Evolutionary conservation across 2,888 invertebrate genomes (phyloP).

Genomic region (Agrilus cyanescens): DNA sequence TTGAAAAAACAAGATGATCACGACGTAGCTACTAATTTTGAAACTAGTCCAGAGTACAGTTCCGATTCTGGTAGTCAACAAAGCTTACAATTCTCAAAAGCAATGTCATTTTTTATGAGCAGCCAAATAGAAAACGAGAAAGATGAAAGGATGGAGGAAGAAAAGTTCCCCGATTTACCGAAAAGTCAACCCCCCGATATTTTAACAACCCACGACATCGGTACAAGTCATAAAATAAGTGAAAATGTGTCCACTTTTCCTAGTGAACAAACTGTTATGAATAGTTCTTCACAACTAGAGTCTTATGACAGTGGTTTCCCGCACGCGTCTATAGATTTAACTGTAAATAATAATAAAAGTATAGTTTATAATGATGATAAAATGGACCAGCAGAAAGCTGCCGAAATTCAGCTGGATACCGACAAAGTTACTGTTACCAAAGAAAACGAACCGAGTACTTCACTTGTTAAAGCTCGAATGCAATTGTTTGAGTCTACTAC

Average conservation of each 20-base stretch:
- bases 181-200: constrained; percentile 20
- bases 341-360: constrained; percentile 13
- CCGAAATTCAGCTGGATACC: constrained; percentile 22
- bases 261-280: constrained; percentile 8
- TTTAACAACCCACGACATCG: constrained; percentile 3
- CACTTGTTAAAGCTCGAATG: constrained; percentile 34
- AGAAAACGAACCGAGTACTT: constrained; percentile 24
- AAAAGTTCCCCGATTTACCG: constrained; percentile 26
- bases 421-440: constrained; percentile 32
- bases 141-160: constrained; percentile 17
- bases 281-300: constrained; percentile 13
- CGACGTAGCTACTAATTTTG: constrained; percentile 32
- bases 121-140: constrained; percentile 28
- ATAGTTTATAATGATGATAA: constrained; percentile 18
- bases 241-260: too few relatives aligned
- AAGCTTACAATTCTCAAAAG: constrained; percentile 24
- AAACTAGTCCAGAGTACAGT: constrained; percentile 27
- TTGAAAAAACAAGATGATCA: constrained; percentile 25
- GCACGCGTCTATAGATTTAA: constrained; percentile 10
- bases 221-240: neutral
- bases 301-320: constrained; percentile 24
- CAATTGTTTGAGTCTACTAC: constrained; percentile 29
- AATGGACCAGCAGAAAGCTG: constrained; percentile 22
- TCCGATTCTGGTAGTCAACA: constrained; percentile 18
- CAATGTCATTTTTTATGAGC: constrained; percentile 34